Conservation (phyloP, 2,113 vertebrate genomes). For the Dinomys branickii region DNA sequence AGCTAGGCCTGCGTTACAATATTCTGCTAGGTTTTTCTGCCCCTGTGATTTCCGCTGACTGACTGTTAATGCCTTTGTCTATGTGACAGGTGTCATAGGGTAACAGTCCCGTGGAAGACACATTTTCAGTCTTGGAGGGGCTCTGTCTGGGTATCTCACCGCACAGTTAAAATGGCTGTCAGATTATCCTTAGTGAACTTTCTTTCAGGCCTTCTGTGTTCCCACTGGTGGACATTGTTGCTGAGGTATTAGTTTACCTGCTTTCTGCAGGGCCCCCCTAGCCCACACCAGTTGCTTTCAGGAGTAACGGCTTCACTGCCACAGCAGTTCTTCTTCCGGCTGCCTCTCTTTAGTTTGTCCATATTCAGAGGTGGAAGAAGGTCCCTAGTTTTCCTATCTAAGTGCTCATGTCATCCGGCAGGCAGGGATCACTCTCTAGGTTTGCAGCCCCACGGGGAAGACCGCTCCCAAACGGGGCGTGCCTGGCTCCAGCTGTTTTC, state of each 20-base stretch:
- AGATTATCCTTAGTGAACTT: neutral
- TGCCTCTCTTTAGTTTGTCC: neutral
- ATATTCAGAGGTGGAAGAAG: neutral
- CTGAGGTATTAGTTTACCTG: neutral
- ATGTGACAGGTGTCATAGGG: neutral
- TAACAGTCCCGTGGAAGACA: neutral
- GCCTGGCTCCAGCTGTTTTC: neutral
- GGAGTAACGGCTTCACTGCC: neutral
- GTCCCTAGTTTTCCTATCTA: neutral
- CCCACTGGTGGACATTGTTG: neutral
- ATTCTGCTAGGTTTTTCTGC: neutral
- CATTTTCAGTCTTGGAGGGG: neutral
- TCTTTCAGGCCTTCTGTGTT: neutral
- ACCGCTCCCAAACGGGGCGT: neutral
- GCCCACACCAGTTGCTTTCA: neutral
- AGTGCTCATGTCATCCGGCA: neutral
- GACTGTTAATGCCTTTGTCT: neutral
- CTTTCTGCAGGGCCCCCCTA: neutral
- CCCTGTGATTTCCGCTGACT: neutral
- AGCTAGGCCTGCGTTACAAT: neutral
- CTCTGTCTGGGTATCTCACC: neutral
- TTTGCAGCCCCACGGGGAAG: neutral
- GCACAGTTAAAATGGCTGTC: neutral
- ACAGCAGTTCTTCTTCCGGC: neutral
- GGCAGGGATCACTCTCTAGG: neutral